phyloP scores from a whole-genome alignment of 2,797 vertebrate genomes.

The Pipistrellus nathusii region DNA sequence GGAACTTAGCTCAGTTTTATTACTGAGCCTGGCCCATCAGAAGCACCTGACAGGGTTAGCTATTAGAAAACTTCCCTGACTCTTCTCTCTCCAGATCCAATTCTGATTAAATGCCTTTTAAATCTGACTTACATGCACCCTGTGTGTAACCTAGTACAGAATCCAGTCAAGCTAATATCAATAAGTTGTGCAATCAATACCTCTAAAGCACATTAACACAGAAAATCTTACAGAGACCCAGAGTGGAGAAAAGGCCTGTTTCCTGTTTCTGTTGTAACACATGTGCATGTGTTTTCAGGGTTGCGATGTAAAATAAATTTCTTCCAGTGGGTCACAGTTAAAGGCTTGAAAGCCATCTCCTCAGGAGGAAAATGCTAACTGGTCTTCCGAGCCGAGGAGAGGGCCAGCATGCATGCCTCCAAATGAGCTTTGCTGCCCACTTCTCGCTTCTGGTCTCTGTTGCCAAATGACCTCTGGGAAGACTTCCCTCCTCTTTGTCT shows the following conservation, averaged over 20 bases:
- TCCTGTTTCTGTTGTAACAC: background rate
- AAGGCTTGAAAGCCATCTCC: background rate
- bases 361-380: background rate
- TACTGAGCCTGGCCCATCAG: background rate
- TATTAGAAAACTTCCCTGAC: background rate
- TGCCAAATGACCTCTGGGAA: background rate
- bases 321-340: background rate
- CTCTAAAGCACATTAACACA: background rate
- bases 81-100: background rate
- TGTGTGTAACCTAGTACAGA: background rate
- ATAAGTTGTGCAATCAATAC: background rate
- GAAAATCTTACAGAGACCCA: background rate
- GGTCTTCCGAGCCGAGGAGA: background rate
- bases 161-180: background rate
- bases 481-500: background rate
- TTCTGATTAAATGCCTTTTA: constrained; percentile 1
- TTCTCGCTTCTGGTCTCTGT: background rate
- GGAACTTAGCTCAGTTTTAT: constrained; percentile 1
- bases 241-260: background rate
- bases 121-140: background rate
- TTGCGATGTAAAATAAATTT: background rate
- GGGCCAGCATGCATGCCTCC: background rate
- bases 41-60: background rate
- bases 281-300: background rate
- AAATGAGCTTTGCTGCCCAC: background rate